Evolutionary conservation across 2,888 invertebrate genomes (phyloP).

Genomic region (Antheraea yamamai): DNA sequence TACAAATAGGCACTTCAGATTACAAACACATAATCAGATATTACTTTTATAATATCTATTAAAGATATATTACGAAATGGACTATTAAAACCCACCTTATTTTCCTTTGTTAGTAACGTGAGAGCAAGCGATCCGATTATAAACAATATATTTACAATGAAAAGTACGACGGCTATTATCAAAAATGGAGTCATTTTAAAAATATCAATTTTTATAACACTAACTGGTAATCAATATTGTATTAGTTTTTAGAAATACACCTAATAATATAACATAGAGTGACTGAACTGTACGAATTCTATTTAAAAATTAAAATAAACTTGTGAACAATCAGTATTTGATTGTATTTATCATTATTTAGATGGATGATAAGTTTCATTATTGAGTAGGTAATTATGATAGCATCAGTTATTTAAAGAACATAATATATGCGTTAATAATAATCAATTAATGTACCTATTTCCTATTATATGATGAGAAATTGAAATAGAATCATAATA

Average conservation of each 20-base stretch:
- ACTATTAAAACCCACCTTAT: constrained; percentile 40
- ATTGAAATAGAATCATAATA: too few relatives aligned
- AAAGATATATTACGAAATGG: constrained; percentile 6
- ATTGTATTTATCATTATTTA: constrained; percentile 10
- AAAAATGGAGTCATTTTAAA: constrained; percentile 39
- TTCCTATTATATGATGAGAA: background rate
- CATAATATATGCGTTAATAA: background rate
- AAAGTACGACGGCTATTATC: constrained; percentile 40
- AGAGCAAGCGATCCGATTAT: constrained; percentile 44
- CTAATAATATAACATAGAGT: background rate
- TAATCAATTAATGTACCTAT: background rate
- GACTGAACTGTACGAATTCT: background rate
- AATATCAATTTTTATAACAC: background rate
- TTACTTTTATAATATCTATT: background rate
- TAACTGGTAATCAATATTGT: constrained; percentile 4
- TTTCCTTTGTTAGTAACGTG: constrained; percentile 34
- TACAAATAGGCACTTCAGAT: background rate
- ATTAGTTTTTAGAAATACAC: background rate
- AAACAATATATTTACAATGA: constrained; percentile 47
- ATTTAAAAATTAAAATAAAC: background rate
- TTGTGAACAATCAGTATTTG: background rate
- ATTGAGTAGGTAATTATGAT: constrained; percentile 1
- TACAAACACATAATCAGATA: background rate
- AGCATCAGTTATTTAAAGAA: background rate
- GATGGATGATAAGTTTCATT: background rate